A percentile compares a stretch with the other conserved stretches of the same genome.
Evolutionary conservation across 2,113 vertebrate genomes (phyloP).

Genomic region (Eulemur macaco): DNA sequence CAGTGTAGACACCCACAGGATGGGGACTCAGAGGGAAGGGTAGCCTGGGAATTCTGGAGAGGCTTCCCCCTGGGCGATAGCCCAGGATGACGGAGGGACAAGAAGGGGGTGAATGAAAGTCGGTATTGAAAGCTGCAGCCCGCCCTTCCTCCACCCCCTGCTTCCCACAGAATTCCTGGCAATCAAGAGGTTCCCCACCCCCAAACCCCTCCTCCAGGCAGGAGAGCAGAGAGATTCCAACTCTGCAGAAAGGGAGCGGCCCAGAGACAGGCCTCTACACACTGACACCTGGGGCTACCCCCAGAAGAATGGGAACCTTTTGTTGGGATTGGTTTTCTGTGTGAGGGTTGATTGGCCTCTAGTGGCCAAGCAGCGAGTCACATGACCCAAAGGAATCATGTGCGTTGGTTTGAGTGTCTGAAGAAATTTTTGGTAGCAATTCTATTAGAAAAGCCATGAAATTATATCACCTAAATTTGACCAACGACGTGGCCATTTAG

Average conservation of each 20-base stretch:
- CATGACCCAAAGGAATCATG: background rate
- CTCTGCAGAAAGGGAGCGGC: background rate
- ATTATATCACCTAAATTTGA: background rate
- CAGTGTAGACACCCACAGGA: background rate
- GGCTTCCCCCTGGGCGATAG: background rate
- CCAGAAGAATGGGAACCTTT: background rate
- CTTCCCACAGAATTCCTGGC: background rate
- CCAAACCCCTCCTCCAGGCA: rapidly evolving
- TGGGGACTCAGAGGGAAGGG: too few species aligned
- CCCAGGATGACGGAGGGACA: background rate
- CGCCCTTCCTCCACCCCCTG: background rate
- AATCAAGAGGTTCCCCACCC: background rate
- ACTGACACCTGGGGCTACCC: background rate
- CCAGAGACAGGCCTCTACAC: background rate
- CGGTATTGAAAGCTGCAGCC: background rate
- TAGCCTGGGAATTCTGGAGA: background rate
- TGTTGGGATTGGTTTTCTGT: background rate
- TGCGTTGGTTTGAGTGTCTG: rapidly evolving
- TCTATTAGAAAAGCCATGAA: background rate
- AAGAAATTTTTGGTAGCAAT: background rate
- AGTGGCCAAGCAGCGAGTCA: background rate
- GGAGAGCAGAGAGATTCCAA: background rate
- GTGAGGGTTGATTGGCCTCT: background rate
- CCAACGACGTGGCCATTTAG: background rate
- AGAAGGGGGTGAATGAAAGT: background rate